phyloP scores from a whole-genome alignment of 1,140 invertebrate species.

The Zaprionus gabonicus region DNA sequence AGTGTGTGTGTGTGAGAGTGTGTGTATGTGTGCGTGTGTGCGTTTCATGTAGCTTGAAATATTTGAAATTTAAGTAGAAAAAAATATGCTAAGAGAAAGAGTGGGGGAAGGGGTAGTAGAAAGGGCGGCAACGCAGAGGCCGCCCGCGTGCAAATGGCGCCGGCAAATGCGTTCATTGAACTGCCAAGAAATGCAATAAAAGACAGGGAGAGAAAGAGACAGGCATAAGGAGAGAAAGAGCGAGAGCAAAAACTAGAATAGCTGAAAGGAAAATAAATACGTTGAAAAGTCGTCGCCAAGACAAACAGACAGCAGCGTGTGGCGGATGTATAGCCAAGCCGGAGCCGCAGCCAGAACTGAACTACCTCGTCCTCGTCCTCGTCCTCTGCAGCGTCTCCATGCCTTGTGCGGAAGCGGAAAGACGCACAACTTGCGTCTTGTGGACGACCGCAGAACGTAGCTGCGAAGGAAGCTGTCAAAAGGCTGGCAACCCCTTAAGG shows the following conservation, averaged over 20 bases:
- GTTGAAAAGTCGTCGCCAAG: slow-evolving; percentile 48
- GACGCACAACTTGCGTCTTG: slow-evolving; percentile 71
- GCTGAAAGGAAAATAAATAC: slow-evolving; percentile 67
- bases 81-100: slow-evolving; percentile 12
- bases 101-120: no score
- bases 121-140: not conserved
- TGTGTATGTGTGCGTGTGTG: slow-evolving; percentile 1
- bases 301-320: slow-evolving; percentile 52
- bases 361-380: slow-evolving; percentile 1
- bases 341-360: slow-evolving; percentile 15
- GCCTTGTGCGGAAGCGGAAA: slow-evolving; percentile 68
- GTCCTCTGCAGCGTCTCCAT: slow-evolving; percentile 4
- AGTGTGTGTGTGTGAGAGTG: not conserved
- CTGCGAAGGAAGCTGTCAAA: slow-evolving; percentile 67
- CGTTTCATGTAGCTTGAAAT: slow-evolving; percentile 42
- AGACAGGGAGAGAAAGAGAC: slow-evolving; percentile 44
- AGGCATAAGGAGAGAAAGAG: not conserved
- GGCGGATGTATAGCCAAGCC: slow-evolving; percentile 66
- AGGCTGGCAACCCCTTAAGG: slow-evolving; percentile 63
- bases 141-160: slow-evolving; percentile 69
- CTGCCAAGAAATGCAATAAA: slow-evolving; percentile 74
- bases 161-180: slow-evolving; percentile 80
- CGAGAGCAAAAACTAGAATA: slow-evolving; percentile 2
- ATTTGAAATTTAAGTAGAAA: slow-evolving; percentile 72
- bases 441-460: slow-evolving; percentile 55